These are phyloP conservation scores for Opisthocomus hoazin DNA, from an alignment of 2,113 vertebrate species.

Conservation along the genomic window DNA sequence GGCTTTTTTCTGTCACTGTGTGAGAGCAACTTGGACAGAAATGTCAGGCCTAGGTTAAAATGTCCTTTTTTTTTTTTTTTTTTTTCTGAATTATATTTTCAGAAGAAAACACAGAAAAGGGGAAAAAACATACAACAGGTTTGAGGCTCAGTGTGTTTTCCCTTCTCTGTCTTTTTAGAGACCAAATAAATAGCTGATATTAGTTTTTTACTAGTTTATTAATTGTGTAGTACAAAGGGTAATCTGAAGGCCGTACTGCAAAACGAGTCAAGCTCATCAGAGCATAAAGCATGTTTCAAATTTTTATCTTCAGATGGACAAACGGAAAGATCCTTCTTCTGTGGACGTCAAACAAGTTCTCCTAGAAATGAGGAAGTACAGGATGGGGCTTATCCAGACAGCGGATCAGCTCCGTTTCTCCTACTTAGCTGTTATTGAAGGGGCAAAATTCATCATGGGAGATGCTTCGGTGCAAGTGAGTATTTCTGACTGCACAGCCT, in stretches of 20 bases:
- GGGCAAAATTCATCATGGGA: constrained; percentile 92
- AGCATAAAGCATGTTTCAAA: neutral
- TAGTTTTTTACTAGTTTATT: neutral
- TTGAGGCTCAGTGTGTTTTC: neutral
- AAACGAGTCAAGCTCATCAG: neutral
- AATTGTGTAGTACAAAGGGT: neutral
- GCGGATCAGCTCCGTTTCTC: constrained; percentile 97
- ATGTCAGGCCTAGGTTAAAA: neutral
- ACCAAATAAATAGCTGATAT: neutral
- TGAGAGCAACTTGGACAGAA: neutral
- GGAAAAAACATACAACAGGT: fast-evolving
- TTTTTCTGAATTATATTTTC: neutral
- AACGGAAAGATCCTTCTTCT: constrained; percentile 88
- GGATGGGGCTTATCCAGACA: constrained; percentile 97
- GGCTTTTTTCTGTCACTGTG: neutral
- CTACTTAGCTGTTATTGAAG: constrained; percentile 93
- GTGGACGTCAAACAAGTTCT: constrained; percentile 90
- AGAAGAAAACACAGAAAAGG: neutral
- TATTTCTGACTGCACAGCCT: neutral
- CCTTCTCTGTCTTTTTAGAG: neutral
- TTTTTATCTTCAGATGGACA: constrained; percentile 81
- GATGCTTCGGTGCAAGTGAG: constrained; percentile 87
- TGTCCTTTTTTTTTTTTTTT: neutral
- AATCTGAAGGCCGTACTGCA: neutral
- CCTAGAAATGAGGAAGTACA: constrained; percentile 89